phyloP scores from a whole-genome alignment of 2,113 vertebrate genomes.

The Thamnaconus septentrionalis region DNA sequence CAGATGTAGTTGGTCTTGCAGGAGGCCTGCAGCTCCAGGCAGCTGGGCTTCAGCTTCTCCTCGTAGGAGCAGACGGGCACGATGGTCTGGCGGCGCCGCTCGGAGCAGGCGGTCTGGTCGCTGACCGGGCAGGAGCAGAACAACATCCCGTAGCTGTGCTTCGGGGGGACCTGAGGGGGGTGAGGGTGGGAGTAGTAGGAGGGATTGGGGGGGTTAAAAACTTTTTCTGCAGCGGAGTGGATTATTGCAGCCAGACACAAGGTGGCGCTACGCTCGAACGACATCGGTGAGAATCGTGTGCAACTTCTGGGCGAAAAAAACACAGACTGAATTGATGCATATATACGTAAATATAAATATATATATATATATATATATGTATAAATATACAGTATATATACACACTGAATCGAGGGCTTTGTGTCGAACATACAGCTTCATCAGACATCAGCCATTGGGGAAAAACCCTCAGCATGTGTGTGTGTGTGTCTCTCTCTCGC shows the following conservation, averaged over 20 bases:
- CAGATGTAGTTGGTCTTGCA: slow-evolving; percentile 76
- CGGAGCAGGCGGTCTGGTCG: slow-evolving; percentile 85
- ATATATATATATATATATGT: no score
- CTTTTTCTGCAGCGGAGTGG: not conserved
- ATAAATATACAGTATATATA: no score
- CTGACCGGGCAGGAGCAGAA: slow-evolving; percentile 93
- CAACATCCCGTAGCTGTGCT: slow-evolving; percentile 98
- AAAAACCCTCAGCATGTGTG: slow-evolving; percentile 7
- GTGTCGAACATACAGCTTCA: slow-evolving; percentile 26
- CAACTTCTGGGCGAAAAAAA: slow-evolving; percentile 16
- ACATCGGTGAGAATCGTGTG: no score
- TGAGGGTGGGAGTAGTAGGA: slow-evolving; percentile 8
- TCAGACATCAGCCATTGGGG: slow-evolving; percentile 29
- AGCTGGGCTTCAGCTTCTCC: slow-evolving; percentile 95
- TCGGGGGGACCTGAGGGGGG: slow-evolving; percentile 85
- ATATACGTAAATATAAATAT: no score
- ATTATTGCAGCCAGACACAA: no score
- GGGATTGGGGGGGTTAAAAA: slow-evolving; percentile 27
- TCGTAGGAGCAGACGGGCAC: slow-evolving; percentile 98
- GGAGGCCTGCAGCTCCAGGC: slow-evolving; percentile 62
- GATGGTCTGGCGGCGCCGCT: slow-evolving; percentile 94
- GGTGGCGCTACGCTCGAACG: no score
- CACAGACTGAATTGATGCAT: slow-evolving; percentile 44
- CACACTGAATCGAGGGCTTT: slow-evolving; percentile 17
- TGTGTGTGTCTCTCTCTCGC: slow-evolving; percentile 8